Conservation (phyloP, 2,113 vertebrate genomes). For the Genyomyrus donnyi region DNA sequence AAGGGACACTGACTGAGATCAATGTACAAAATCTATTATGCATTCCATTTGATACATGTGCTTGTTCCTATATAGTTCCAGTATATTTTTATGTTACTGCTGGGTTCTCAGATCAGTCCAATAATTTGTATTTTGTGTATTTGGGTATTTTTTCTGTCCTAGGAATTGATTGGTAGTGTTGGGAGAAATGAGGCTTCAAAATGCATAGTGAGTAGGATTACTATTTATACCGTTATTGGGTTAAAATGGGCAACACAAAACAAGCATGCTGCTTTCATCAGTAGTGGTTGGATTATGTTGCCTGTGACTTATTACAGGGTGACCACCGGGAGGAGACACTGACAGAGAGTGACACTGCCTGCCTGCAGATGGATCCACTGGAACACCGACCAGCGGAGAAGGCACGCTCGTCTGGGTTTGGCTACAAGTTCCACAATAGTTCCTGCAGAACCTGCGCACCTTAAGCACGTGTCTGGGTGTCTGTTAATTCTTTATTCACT, state of each 20-base stretch:
- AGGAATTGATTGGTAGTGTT: not conserved
- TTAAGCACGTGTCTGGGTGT: not conserved
- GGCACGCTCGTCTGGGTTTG: not conserved
- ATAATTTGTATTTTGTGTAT: not conserved
- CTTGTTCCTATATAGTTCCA: not conserved
- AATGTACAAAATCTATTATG: not conserved
- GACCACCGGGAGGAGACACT: not conserved
- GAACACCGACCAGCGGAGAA: not conserved
- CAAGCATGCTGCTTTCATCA: not conserved
- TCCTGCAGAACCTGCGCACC: not conserved
- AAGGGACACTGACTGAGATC: not conserved
- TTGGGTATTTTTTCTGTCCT: not conserved
- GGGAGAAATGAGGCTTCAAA: not conserved
- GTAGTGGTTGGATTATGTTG: not conserved
- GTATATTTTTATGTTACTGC: not conserved
- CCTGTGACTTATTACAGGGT: not conserved
- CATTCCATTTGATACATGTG: slow-evolving; percentile 13
- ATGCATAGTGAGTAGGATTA: not conserved
- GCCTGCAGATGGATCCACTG: not conserved
- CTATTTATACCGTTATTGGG: not conserved
- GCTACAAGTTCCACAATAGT: not conserved
- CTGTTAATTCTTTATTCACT: not conserved
- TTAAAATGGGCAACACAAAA: not conserved
- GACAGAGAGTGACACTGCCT: not conserved
- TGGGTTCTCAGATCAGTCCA: not conserved